A percentile compares a stretch with the other conserved stretches of the same genome.
phyloP scores from a whole-genome alignment of 2,888 invertebrate species.

The Arrhopalites spinosus region DNA sequence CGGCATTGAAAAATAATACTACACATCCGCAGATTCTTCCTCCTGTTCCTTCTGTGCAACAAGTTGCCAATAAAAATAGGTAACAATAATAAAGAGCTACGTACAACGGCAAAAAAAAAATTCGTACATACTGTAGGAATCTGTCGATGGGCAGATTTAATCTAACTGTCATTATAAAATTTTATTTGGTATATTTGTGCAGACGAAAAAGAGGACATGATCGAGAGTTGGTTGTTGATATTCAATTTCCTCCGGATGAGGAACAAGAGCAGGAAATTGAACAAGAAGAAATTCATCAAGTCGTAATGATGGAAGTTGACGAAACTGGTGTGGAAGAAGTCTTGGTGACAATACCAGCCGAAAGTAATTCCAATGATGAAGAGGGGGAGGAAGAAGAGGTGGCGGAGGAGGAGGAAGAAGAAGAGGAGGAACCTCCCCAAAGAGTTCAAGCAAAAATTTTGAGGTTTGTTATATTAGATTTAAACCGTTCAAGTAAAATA shows the following conservation, averaged over 20 bases:
- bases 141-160: too few relatives aligned
- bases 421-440: background rate
- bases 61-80: conserved; percentile 1
- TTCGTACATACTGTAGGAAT: too few relatives aligned
- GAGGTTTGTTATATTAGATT: background rate
- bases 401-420: background rate
- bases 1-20: conserved; percentile 1
- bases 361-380: conserved; percentile 7
- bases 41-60: background rate
- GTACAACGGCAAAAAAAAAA: too few relatives aligned
- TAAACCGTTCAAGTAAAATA: too few relatives aligned
- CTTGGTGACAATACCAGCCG: conserved; percentile 4
- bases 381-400: background rate
- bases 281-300: conserved; percentile 4
- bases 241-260: background rate
- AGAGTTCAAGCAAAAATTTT: conserved; percentile 20
- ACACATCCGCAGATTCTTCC: background rate
- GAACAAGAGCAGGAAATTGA: conserved; percentile 9
- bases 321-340: conserved; percentile 2
- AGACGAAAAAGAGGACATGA: conserved; percentile 2
- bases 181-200: background rate
- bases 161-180: background rate
- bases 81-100: background rate
- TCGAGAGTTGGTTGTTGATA: background rate
- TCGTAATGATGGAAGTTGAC: conserved; percentile 3